A percentile compares a stretch with the other conserved stretches of the same genome.
Evolutionary conservation across 2,113 vertebrate species (phyloP).

Genomic region (Petroica traversi): DNA sequence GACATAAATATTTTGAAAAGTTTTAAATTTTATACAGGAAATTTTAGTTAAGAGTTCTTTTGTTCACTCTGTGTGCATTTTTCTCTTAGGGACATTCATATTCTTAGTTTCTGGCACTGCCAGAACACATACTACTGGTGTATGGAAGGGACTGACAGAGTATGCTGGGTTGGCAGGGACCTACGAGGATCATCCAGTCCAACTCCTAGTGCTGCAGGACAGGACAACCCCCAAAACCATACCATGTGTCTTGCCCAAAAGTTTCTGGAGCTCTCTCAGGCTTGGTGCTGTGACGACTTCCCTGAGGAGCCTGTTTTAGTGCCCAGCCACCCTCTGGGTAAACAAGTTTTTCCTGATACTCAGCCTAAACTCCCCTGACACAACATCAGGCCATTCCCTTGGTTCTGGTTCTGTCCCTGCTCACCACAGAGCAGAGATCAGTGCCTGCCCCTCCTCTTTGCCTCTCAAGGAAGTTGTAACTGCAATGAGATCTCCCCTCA

Average conservation of each 20-base stretch:
- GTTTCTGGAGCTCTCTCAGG: not conserved
- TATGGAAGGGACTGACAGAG: not conserved
- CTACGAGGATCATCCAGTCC: not conserved
- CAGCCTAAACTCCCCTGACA: not conserved
- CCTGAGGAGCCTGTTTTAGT: not conserved
- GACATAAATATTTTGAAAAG: not conserved
- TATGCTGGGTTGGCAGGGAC: not conserved
- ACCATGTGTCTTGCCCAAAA: not conserved
- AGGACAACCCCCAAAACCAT: not conserved
- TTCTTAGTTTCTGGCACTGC: not conserved
- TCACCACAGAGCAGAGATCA: too few species aligned
- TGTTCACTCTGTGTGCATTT: not conserved
- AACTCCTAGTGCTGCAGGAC: not conserved
- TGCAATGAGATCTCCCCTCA: accelerated
- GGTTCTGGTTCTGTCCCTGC: too few species aligned
- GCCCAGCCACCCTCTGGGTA: accelerated
- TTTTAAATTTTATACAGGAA: not conserved
- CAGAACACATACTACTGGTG: not conserved
- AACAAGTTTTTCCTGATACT: not conserved
- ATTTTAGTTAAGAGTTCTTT: not conserved
- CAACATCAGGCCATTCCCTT: not conserved
- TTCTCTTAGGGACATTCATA: not conserved
- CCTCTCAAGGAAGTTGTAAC: accelerated
- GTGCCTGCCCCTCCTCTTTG: not conserved
- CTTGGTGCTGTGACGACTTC: not conserved